Evolutionary conservation across 2,113 vertebrate genomes (phyloP), one percentile per base, ranked within the genome.

Genomic region (Hipposideros armiger): DNA sequence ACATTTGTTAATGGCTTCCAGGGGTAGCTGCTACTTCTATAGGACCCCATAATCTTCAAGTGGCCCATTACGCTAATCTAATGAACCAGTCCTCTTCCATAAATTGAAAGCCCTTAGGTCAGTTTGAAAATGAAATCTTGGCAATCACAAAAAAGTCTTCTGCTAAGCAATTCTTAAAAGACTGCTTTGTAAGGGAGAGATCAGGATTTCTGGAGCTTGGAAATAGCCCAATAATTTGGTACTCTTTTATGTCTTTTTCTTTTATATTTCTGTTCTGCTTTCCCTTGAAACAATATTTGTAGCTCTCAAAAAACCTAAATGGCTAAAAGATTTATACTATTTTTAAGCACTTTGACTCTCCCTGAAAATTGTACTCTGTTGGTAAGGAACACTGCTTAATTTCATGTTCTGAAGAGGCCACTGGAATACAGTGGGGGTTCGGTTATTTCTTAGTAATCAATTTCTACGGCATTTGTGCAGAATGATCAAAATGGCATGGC

Each of bases 91-190:
- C 47, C n/a, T 89, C 58, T 81, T 32, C 28, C 40, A 45, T 13
- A n/a, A 85, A 78, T 45, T 32, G 52, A 60, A 95, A 97, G 50
- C 14, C 16, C 58, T 87, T 62, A 36, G 56, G 67, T 80, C 42
- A 88, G 47, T 66, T 87, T 90, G 78, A 90, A 97, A 97, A 85
- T 47, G 42, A 83, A 95, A 64, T 40, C 40, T n/a, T 83, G 67
- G 32, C 42, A 30, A 26, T 86, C 5, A 11, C 56, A 81, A 85
- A 58, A 62, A 76, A 78, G 47, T 54, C 17, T 86, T 95, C 92
- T 82, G 28, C 66, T 74, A 91, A 95, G 56, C 64, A 90, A 56
- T 74, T 90, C 36, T 81, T 93, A 56, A 89, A 78, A 95, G 52
- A 87, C n/a, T 66, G 19, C 28, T 47, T 77, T 74, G 30, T 60